A percentile compares a stretch with the other conserved stretches of the same genome.
These are phyloP conservation scores for Anagrus nilaparvatae DNA, from an alignment of 1,140 invertebrate genomes.

Conservation along the genomic window DNA sequence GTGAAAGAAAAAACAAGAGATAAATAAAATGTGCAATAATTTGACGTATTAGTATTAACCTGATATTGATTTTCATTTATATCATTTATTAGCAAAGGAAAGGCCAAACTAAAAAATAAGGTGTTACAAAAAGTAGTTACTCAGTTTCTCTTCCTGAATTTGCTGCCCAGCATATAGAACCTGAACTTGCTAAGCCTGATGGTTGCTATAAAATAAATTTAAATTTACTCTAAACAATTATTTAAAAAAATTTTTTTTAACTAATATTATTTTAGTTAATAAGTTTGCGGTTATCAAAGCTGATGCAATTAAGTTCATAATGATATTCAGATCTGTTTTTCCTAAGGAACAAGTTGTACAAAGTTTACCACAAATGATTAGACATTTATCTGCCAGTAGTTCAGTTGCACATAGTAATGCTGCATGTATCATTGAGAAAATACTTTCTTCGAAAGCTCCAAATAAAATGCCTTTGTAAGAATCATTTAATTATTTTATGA, in stretches of 20 bases:
- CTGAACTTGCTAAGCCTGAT: constrained; percentile 68
- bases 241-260: not conserved
- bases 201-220: constrained; percentile 30
- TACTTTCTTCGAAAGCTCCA: constrained; percentile 60
- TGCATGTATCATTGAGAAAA: constrained; percentile 80
- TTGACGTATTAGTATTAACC: too few relatives aligned
- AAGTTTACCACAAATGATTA: constrained; percentile 64
- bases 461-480: constrained; percentile 47
- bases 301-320: constrained; percentile 89
- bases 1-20: too few relatives aligned
- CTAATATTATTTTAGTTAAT: constrained; percentile 53
- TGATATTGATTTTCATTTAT: too few relatives aligned
- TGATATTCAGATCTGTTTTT: constrained; percentile 86
- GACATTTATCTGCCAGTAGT: constrained; percentile 58
- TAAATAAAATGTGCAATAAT: too few relatives aligned
- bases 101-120: constrained; percentile 79
- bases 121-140: constrained; percentile 81
- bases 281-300: constrained; percentile 84
- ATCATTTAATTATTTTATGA: constrained; percentile 16
- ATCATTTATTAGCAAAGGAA: too few relatives aligned
- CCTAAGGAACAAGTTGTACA: constrained; percentile 64
- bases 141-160: constrained; percentile 84
- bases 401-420: constrained; percentile 91
- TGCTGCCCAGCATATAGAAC: constrained; percentile 69
- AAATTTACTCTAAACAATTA: not conserved